Evolutionary conservation across 2,888 invertebrate species (phyloP).

Genomic region (Hyposoter dolosus): DNA sequence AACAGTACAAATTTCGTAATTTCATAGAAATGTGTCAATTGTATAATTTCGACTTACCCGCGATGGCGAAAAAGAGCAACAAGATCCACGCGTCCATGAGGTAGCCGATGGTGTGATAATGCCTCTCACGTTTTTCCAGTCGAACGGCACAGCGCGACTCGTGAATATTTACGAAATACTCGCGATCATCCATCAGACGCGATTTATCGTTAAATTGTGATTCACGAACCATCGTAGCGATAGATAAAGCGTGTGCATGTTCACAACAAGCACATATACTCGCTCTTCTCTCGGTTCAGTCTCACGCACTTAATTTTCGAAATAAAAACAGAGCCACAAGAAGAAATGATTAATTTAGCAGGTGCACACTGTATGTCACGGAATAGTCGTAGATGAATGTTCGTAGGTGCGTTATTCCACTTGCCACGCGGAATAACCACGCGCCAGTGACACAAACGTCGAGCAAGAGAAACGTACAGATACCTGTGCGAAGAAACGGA

Average conservation of each 20-base stretch:
- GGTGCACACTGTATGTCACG: not conserved
- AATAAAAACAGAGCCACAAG: not conserved
- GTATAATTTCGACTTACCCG: constrained; percentile 61
- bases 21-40: not conserved
- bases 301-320: not conserved
- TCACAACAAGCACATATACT: constrained; percentile 5
- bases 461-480: not conserved
- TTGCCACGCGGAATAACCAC: not conserved
- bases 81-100: constrained; percentile 71
- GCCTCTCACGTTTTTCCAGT: constrained; percentile 44
- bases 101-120: constrained; percentile 55
- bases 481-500: not conserved
- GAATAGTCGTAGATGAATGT: not conserved
- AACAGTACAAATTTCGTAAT: not conserved
- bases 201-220: constrained; percentile 11
- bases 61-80: constrained; percentile 62
- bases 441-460: constrained; percentile 1
- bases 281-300: not conserved
- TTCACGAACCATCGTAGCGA: constrained; percentile 32
- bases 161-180: constrained; percentile 34
- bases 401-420: constrained; percentile 1
- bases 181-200: constrained; percentile 56
- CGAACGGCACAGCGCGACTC: constrained; percentile 26
- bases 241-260: constrained; percentile 28
- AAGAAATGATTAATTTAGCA: not conserved